A percentile compares a stretch with the other conserved stretches of the same genome.
Conservation (phyloP, 2,888 invertebrate genomes). For the Pelosia muscerda region DNA sequence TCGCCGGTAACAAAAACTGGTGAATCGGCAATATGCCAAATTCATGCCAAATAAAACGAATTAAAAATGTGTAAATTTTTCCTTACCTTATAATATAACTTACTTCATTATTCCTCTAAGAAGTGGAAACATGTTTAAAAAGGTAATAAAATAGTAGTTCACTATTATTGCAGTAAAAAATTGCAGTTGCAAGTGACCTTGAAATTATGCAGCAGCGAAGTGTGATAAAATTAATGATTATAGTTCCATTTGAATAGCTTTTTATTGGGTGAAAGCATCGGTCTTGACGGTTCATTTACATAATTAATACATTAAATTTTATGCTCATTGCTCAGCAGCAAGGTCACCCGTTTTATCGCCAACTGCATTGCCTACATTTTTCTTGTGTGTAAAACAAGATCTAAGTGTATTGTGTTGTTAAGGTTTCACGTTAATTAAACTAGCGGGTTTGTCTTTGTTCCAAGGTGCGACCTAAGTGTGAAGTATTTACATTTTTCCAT, state of each 20-base stretch:
- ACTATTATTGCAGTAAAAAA: neutral
- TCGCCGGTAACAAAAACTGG: conserved; percentile 15
- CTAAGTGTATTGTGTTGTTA: neutral
- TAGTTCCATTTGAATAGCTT: neutral
- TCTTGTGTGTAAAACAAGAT: neutral
- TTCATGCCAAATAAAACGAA: neutral
- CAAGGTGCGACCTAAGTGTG: too few relatives aligned
- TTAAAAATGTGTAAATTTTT: neutral
- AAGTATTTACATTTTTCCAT: too few relatives aligned
- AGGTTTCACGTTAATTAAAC: too few relatives aligned
- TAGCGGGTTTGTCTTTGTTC: too few relatives aligned
- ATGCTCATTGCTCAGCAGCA: conserved; percentile 33
- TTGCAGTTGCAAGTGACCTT: neutral
- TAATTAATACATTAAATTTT: conserved; percentile 45
- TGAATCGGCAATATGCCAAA: conserved; percentile 1
- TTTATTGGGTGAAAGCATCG: conserved; percentile 51
- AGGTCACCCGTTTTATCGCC: neutral
- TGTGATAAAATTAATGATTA: neutral
- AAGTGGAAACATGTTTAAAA: too few relatives aligned
- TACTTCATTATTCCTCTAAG: too few relatives aligned
- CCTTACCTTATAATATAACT: neutral
- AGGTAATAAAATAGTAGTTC: neutral
- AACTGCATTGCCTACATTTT: conserved; percentile 5
- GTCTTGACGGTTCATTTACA: conserved; percentile 50
- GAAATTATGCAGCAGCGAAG: neutral